Evolutionary conservation across 2,888 invertebrate species (phyloP).

Genomic region (Pachliopta kotzebuea): DNA sequence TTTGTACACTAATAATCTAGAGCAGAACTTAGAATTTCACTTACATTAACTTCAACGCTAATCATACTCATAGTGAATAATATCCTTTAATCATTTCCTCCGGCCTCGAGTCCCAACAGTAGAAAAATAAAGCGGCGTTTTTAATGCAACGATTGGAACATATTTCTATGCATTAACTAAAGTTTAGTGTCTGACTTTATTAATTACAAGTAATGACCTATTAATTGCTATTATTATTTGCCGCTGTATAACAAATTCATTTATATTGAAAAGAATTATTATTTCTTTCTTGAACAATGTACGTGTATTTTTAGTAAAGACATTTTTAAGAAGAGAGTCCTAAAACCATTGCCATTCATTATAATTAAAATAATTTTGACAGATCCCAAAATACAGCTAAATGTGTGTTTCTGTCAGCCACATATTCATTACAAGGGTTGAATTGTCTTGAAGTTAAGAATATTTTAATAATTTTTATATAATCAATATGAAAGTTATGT

Average conservation of each 20-base stretch:
- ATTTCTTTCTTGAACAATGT: background rate
- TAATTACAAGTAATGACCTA: no score
- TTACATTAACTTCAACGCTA: no score
- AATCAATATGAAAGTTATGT: background rate
- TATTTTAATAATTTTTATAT: background rate
- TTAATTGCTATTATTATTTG: no score
- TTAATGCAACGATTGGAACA: no score
- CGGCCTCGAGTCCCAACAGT: no score
- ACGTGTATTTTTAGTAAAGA: background rate
- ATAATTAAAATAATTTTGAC: background rate
- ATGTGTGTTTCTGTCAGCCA: background rate
- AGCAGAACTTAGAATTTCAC: no score
- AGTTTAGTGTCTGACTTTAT: no score
- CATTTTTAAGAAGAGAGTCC: background rate
- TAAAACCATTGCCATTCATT: background rate
- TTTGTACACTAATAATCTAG: no score
- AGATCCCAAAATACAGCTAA: background rate
- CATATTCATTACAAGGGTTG: conserved; percentile 8
- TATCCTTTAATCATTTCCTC: no score
- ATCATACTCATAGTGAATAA: no score
- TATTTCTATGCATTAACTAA: no score
- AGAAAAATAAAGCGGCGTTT: no score
- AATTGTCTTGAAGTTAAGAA: background rate
- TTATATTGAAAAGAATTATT: background rate
- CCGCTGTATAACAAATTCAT: background rate